phyloP scores from a whole-genome alignment of 2,797 vertebrate genomes.

The Microctenopoma stevenorrisi region DNA sequence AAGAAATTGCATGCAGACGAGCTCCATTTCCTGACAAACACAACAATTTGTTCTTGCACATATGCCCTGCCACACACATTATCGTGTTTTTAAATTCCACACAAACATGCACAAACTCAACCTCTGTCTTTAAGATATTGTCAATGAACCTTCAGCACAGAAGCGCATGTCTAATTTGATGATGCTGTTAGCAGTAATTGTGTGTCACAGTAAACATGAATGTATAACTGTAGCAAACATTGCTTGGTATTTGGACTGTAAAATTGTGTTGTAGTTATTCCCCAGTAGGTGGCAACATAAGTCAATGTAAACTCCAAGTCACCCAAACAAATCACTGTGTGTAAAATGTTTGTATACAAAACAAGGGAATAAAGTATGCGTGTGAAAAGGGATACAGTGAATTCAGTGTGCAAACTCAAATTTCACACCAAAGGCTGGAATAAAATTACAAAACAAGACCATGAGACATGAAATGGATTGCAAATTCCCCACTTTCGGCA shows the following conservation, averaged over 20 bases:
- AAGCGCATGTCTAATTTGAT: not conserved
- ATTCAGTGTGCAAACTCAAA: not conserved
- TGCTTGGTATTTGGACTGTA: not conserved
- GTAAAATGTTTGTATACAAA: not conserved
- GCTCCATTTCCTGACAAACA: slow-evolving; percentile 28
- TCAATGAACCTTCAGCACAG: not conserved
- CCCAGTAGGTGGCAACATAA: slow-evolving; percentile 67
- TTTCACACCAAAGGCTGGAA: no score
- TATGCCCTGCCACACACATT: not conserved
- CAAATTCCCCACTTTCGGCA: no score
- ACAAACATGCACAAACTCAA: slow-evolving; percentile 9
- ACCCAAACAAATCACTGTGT: not conserved
- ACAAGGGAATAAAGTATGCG: slow-evolving; percentile 4
- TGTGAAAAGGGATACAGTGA: not conserved
- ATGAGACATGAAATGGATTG: not conserved
- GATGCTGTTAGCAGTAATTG: not conserved
- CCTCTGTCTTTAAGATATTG: not conserved
- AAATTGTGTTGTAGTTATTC: not conserved
- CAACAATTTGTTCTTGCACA: slow-evolving; percentile 3
- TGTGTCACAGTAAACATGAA: slow-evolving; percentile 1
- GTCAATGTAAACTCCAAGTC: not conserved
- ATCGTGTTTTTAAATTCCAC: not conserved
- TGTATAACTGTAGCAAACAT: not conserved
- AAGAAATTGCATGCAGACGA: slow-evolving; percentile 36
- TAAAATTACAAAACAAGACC: not conserved